Evolutionary conservation across 64 coral and sea anemone species (phyloP).

Genomic region (Pocillopora damicornis): DNA sequence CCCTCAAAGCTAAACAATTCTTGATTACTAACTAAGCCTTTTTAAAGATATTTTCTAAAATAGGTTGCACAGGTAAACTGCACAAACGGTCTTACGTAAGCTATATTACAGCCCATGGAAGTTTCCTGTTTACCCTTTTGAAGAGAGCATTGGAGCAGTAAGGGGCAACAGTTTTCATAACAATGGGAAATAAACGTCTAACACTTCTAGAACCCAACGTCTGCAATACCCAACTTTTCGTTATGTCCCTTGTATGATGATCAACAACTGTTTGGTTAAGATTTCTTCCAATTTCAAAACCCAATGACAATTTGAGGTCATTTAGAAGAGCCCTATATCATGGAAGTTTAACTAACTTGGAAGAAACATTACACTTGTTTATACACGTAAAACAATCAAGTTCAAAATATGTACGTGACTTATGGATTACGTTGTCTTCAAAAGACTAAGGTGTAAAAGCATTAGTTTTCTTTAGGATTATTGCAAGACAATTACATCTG

Average conservation of each 20-base stretch:
- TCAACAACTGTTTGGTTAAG: too few relatives aligned
- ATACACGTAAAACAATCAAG: background rate
- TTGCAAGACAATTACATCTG: too few relatives aligned
- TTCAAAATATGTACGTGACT: background rate
- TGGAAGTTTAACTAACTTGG: background rate
- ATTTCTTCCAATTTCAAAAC: background rate
- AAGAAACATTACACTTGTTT: constrained; percentile 21
- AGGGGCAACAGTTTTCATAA: background rate
- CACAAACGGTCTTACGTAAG: background rate
- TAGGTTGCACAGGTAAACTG: background rate
- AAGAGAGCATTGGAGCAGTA: background rate
- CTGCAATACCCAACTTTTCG: background rate
- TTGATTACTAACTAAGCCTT: background rate
- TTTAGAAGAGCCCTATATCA: background rate
- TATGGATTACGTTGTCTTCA: too few relatives aligned
- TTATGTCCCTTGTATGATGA: background rate
- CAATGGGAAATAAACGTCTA: background rate
- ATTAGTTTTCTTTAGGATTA: too few relatives aligned
- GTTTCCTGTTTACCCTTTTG: background rate
- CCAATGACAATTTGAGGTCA: background rate
- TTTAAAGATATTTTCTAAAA: background rate
- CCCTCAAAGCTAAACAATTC: background rate
- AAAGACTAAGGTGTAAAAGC: too few relatives aligned
- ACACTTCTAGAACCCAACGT: background rate
- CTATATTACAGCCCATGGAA: background rate